Evolutionary conservation across 2,888 invertebrate genomes (phyloP).

Genomic region (Thymelicus lineola): DNA sequence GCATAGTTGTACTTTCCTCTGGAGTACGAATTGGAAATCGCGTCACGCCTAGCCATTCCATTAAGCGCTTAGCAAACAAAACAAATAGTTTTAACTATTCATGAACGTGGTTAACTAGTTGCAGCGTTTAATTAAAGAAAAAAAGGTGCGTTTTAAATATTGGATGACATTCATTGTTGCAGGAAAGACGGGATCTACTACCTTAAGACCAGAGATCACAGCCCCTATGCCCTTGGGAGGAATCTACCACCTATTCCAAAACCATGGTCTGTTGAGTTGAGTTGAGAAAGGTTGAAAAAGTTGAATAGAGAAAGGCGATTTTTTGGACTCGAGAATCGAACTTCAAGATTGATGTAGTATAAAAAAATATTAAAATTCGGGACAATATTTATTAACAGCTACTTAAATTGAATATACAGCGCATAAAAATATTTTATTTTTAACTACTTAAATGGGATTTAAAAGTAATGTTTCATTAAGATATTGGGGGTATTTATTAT

Average conservation of each 20-base stretch:
- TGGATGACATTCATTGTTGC: slow-evolving; percentile 62
- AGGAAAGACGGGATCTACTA: slow-evolving; percentile 85
- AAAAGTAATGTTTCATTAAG: too few species aligned
- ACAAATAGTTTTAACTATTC: slow-evolving; percentile 51
- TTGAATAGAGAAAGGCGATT: neutral
- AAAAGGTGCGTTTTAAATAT: slow-evolving; percentile 59
- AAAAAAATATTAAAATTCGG: too few species aligned
- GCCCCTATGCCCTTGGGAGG: slow-evolving; percentile 76
- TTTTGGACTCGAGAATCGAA: neutral
- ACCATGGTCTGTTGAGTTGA: neutral
- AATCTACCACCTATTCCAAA: slow-evolving; percentile 51
- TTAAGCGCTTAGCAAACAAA: slow-evolving; percentile 34
- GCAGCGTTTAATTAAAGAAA: slow-evolving; percentile 66
- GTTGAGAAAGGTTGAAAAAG: neutral
- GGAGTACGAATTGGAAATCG: slow-evolving; percentile 24
- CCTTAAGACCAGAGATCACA: slow-evolving; percentile 80
- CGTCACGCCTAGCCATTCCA: slow-evolving; percentile 31
- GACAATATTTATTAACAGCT: too few species aligned
- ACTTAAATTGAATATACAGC: too few species aligned
- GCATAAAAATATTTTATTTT: too few species aligned
- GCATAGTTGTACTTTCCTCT: slow-evolving; percentile 3
- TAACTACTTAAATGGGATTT: too few species aligned
- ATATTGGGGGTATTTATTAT: too few species aligned
- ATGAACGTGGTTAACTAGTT: slow-evolving; percentile 58
- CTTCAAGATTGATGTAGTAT: neutral